A percentile compares a stretch with the other conserved stretches of the same genome.
These are phyloP conservation scores for Mesoligia furuncula DNA, from an alignment of 2,888 invertebrate species.

Conservation along the genomic window DNA sequence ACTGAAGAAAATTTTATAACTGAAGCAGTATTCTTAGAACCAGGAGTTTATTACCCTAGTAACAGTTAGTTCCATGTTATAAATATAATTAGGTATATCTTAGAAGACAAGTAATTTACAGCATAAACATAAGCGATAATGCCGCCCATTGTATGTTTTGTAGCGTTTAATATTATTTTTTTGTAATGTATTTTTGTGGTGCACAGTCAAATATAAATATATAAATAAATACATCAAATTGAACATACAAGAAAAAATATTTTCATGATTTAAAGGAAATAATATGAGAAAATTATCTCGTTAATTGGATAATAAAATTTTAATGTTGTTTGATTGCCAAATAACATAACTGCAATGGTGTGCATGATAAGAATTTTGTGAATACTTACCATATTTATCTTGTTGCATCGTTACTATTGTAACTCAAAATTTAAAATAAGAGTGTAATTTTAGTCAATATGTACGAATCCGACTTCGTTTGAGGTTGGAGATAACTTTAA, in stretches of 20 bases:
- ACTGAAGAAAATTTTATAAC: conserved; percentile 50
- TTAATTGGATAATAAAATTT: too few relatives aligned
- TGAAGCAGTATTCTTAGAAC: conserved; percentile 67
- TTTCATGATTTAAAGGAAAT: neutral
- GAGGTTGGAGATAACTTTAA: too few relatives aligned
- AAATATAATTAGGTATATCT: neutral
- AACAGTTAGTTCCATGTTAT: conserved; percentile 73
- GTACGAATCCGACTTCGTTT: neutral
- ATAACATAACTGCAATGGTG: neutral
- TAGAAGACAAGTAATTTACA: neutral
- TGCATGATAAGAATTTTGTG: conserved; percentile 6
- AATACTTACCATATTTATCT: conserved; percentile 16
- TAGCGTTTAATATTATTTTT: neutral
- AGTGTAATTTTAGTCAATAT: too few relatives aligned
- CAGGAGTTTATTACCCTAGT: conserved; percentile 81
- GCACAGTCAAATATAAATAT: neutral
- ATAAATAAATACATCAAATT: neutral
- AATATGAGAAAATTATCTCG: neutral
- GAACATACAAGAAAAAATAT: neutral
- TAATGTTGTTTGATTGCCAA: neutral
- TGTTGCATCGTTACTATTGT: neutral
- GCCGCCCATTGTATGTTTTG: neutral
- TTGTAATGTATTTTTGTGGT: neutral
- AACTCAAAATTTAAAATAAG: too few relatives aligned
- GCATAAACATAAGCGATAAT: neutral